These are phyloP conservation scores for Conopomorpha cramerella DNA, from an alignment of 1,140 invertebrate species.

Conservation along the genomic window DNA sequence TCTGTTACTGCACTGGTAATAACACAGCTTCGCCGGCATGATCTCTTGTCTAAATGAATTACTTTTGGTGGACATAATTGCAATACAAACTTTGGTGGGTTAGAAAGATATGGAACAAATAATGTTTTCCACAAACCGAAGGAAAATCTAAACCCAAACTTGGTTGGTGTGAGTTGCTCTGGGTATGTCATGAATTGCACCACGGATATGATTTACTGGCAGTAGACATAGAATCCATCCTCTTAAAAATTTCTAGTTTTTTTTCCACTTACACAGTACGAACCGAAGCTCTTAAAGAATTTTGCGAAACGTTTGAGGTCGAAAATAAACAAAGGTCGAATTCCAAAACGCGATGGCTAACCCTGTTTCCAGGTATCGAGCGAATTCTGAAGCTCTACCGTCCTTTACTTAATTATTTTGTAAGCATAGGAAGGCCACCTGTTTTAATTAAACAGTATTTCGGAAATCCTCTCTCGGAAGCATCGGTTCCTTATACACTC, in stretches of 20 bases:
- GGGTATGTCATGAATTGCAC: neutral
- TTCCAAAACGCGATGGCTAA: slow-evolving; percentile 10
- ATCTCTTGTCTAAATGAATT: slow-evolving; percentile 3
- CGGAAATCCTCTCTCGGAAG: slow-evolving; percentile 7
- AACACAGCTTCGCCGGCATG: neutral
- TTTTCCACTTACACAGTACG: slow-evolving; percentile 9
- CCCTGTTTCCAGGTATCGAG: slow-evolving; percentile 8
- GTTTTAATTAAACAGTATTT: slow-evolving; percentile 10
- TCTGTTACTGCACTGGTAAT: neutral
- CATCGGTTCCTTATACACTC: slow-evolving; percentile 8
- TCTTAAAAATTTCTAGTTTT: no score
- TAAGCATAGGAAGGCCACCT: slow-evolving; percentile 3
- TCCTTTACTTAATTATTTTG: slow-evolving; percentile 7
- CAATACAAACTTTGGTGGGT: slow-evolving; percentile 10
- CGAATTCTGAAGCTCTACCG: slow-evolving; percentile 6
- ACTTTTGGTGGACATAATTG: slow-evolving; percentile 8
- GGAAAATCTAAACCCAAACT: slow-evolving; percentile 2
- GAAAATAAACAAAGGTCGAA: slow-evolving; percentile 8
- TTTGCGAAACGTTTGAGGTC: slow-evolving; percentile 4
- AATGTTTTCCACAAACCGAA: slow-evolving; percentile 10
- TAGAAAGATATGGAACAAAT: slow-evolving; percentile 7
- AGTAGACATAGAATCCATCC: slow-evolving; percentile 7
- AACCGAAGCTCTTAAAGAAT: slow-evolving; percentile 6
- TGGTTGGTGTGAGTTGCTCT: slow-evolving; percentile 3
- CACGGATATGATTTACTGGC: slow-evolving; percentile 2